These are phyloP conservation scores for Drosophila greeni DNA, from an alignment of 2,888 invertebrate species.

Conservation along the genomic window DNA sequence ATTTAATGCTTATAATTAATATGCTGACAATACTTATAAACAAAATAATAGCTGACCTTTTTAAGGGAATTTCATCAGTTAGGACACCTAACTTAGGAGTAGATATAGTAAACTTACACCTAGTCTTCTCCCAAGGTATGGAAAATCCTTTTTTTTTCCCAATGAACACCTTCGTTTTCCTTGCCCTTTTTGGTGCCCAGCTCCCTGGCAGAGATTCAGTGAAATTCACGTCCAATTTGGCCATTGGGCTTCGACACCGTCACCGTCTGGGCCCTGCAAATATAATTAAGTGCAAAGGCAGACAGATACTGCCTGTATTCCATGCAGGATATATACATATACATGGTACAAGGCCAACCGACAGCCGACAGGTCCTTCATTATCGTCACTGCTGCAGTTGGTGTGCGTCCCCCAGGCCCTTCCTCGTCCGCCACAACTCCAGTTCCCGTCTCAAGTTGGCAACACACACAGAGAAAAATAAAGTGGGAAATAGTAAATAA, in stretches of 20 bases:
- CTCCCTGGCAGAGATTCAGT: slow-evolving; percentile 53
- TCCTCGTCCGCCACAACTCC: background rate
- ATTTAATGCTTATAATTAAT: background rate
- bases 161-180: background rate
- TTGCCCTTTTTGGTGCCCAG: background rate
- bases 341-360: slow-evolving; percentile 16
- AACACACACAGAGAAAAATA: background rate
- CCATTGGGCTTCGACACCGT: slow-evolving; percentile 37
- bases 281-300: slow-evolving; percentile 64
- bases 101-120: background rate
- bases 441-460: slow-evolving; percentile 23
- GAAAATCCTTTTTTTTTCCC: background rate
- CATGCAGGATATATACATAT: background rate
- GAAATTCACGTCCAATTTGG: slow-evolving; percentile 69
- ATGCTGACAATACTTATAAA: background rate
- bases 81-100: too few species aligned
- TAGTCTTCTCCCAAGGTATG: background rate
- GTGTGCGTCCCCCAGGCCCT: background rate
- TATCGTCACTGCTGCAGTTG: slow-evolving; percentile 33
- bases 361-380: slow-evolving; percentile 38
- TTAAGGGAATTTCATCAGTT: background rate
- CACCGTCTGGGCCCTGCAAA: slow-evolving; percentile 57
- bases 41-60: background rate
- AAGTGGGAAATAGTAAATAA: background rate
- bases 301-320: slow-evolving; percentile 10